Percentiles rank a stretch among this genome's conserved stretches.
phyloP scores from a whole-genome alignment of 2,888 invertebrate genomes.

The Maniola hyperantus region DNA sequence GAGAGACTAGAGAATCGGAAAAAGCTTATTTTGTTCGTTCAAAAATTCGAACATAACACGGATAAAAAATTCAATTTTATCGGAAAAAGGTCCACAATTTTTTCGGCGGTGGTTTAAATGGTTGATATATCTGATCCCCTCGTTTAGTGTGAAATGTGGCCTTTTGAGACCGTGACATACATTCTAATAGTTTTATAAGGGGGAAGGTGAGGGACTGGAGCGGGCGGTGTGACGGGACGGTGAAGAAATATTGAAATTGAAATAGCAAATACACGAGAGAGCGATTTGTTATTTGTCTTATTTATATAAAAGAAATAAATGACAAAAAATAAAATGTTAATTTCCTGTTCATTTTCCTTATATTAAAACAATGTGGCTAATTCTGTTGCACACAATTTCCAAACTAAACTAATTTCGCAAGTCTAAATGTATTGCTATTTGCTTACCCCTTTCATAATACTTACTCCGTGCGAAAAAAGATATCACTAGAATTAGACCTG shows the following conservation, averaged over 20 bases:
- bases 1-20: no score
- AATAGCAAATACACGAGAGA: conserved; percentile 33
- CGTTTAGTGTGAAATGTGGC: conserved; percentile 60
- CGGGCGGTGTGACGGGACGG: conserved; percentile 13
- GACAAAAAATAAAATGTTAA: no score
- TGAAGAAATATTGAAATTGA: conserved; percentile 25
- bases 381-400: no score
- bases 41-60: neutral
- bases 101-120: conserved; percentile 47
- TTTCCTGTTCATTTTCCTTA: no score
- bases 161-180: conserved; percentile 68
- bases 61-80: conserved; percentile 25
- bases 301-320: neutral
- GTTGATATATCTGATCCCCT: conserved; percentile 53
- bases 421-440: no score
- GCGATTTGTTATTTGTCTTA: conserved; percentile 18
- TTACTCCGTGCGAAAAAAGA: no score
- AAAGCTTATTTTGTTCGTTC: conserved; percentile 18
- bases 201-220: conserved; percentile 18
- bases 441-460: no score
- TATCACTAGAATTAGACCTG: no score
- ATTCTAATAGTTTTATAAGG: conserved; percentile 68
- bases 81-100: conserved; percentile 31
- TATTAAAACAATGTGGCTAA: no score
- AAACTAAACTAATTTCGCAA: no score